Evolutionary conservation across 2,113 vertebrate genomes (phyloP), one percentile per base, ranked within the genome.

Genomic region (Myodes glareolus): DNA sequence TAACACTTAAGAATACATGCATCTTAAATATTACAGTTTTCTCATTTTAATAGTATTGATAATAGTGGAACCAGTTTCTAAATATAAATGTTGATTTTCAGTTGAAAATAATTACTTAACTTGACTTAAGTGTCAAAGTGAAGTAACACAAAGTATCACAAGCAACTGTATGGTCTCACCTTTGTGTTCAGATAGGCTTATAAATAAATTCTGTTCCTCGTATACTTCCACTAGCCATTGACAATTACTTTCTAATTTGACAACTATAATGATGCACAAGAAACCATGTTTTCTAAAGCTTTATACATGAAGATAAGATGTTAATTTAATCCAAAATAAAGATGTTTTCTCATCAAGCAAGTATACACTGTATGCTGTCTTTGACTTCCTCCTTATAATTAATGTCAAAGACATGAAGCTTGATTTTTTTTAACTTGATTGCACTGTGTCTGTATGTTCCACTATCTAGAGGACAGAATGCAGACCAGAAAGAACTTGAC

Each of bases 211-310:
- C 12, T 86, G 14, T 5, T 85, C 2, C 50, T 27, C 11, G 3
- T 50, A 72, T 14, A 68, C 92, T 97, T 90, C 14, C 27, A 61
- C 23, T 96, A 94, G 29, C 17, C 27, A 61, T 95, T 95, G 52
- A 58, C 58, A 96, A 94, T 42, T 47, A 17, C 55, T 87, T 67
- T 67, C 3, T 75, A 75, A 63, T 75, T 84, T 85, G 61, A 58
- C 80, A 88, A 75, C 61, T 92, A 12, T 89, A 91, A 45, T 80
- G 50, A 6, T 19, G 12, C 58, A 27, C 7, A 73, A 90, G 23
- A 91, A 52, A 90, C 6, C 36, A 17, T 75, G 8, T 92, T 85
- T 88, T 13, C 11, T 13, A 87, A 95, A 77, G 63, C 31, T 17
- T 31, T 85, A 50, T 82, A 90, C 88, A 50, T 77, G 33, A 89